Evolutionary conservation across 2,113 vertebrate species (phyloP), one percentile per base, ranked within the genome.

Genomic region (Poeciliopsis turrubarensis): DNA sequence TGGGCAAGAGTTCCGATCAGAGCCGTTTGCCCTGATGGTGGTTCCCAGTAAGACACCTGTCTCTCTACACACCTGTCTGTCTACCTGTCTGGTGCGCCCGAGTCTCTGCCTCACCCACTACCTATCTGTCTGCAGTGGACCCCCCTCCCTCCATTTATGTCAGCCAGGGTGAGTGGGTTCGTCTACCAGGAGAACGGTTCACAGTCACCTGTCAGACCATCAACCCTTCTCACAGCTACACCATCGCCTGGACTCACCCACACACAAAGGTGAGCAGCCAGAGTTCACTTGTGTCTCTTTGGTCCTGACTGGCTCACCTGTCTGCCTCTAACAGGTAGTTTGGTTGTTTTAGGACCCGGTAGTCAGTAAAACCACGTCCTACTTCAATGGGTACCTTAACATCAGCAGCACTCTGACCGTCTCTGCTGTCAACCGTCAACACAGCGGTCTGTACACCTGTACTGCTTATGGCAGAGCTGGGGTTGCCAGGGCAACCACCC

Each of bases 381-480:
- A 71, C 5, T 0, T 0, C 1, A 69, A 73, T 54, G 1, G 0
- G 0, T 14, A 0, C 0, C 0, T 78, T 15, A 41, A 57, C 30
- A 73, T 81, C 11, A 91, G 72, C 57, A 89, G 73, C 25, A 90
- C 30, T 1, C 65, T 97, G 78, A 72, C 0, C 0, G 0, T 98
- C 3, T 10, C 79, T 10, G 72, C 75, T 0, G 95, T 96, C 31
- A 81, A 27, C 51, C 82, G 68, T 70, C 83, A 64, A 3, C 90
- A 98, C 25, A 85, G 91, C 0, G 97, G 97, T 15, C 86, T 73
- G 13, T 96, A 96, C 72, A 89, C 89, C 32, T 99, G 97, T 0
- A 60, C 78, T 0, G 94, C 91, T 13, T 61, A 7, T 34, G 96
- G 94, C 1, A 62, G 77, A 12, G 89, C 8, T 0, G 95, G 94